Conservation (phyloP, 1,140 invertebrate genomes). For the Mactra quadrangularis region DNA sequence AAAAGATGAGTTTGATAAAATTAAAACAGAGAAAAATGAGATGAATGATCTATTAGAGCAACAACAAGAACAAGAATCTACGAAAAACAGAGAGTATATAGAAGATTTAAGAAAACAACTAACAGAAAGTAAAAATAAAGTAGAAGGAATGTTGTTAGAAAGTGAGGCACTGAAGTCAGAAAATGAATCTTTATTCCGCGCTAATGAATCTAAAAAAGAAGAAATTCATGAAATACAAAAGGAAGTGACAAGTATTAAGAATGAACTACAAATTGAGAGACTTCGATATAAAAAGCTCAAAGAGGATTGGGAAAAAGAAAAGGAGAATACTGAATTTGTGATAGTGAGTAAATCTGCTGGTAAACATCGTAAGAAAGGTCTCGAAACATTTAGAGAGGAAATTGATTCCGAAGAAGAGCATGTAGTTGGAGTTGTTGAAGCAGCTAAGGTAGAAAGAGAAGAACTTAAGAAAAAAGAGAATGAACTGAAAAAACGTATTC, state of each 20-base stretch:
- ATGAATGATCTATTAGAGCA: neutral
- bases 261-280: constrained; percentile 42
- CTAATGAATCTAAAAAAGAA: constrained; percentile 56
- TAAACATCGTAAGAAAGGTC: neutral
- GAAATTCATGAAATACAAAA: constrained; percentile 54
- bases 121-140: constrained; percentile 30
- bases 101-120: constrained; percentile 51
- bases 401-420: constrained; percentile 57
- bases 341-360: constrained; percentile 42
- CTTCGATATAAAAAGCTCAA: constrained; percentile 45
- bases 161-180: constrained; percentile 58
- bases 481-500: constrained; percentile 25
- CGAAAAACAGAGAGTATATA: constrained; percentile 38
- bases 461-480: constrained; percentile 15
- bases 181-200: constrained; percentile 57
- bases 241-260: constrained; percentile 39
- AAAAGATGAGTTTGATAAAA: constrained; percentile 17
- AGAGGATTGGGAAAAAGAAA: constrained; percentile 57
- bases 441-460: constrained; percentile 41
- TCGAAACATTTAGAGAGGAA: constrained; percentile 38
- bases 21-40: constrained; percentile 42
- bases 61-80: constrained; percentile 22
- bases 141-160: constrained; percentile 48
- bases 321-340: constrained; percentile 54
- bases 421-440: constrained; percentile 36